Conservation (phyloP, 2,797 vertebrate species). For the Antrozous pallidus region DNA sequence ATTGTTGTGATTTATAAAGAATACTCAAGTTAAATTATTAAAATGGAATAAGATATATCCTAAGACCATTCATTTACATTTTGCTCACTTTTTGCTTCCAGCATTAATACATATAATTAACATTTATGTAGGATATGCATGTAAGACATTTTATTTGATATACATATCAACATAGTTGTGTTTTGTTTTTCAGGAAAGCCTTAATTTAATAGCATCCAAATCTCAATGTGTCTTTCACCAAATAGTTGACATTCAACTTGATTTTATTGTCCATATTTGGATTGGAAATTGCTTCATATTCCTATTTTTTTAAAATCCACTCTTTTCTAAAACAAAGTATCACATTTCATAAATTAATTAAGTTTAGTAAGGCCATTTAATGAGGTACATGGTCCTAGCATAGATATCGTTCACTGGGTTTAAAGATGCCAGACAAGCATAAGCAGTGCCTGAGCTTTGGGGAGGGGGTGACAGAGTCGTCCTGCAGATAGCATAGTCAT, state of each 20-base stretch:
- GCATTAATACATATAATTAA: slow-evolving; percentile 2
- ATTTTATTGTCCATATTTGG: not conserved
- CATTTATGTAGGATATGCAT: not conserved
- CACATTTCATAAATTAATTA: not conserved
- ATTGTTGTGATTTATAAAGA: slow-evolving; percentile 46
- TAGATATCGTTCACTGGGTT: not conserved
- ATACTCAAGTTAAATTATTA: not conserved
- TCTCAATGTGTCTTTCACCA: not conserved
- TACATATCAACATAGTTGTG: not conserved
- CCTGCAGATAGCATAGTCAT: not conserved
- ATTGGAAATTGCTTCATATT: not conserved
- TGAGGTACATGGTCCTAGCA: not conserved
- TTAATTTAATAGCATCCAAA: not conserved
- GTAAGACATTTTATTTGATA: not conserved
- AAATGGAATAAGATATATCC: slow-evolving; percentile 19
- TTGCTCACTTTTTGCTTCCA: not conserved
- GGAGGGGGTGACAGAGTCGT: not conserved
- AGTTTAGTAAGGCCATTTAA: not conserved
- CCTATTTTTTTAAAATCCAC: not conserved
- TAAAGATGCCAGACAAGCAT: not conserved
- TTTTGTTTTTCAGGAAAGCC: not conserved
- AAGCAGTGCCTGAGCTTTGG: not conserved
- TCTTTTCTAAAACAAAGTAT: not conserved
- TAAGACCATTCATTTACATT: not conserved
- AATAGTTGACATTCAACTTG: not conserved